Evolutionary conservation across 1,140 invertebrate genomes (phyloP).

Genomic region (Aphaenogaster rudis): DNA sequence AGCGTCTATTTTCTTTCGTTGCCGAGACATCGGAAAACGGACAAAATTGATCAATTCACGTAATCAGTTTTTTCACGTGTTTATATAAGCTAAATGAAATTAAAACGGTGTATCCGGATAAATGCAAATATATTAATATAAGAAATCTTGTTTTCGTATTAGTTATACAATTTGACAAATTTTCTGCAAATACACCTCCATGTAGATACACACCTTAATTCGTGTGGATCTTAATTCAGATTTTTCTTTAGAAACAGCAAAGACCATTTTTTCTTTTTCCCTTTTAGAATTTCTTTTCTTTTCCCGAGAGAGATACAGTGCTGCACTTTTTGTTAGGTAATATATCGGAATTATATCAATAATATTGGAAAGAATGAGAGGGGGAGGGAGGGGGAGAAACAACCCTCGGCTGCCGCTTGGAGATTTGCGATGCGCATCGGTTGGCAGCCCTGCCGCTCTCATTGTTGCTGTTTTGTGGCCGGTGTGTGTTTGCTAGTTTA

Average conservation of each 20-base stretch:
- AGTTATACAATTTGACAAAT: neutral
- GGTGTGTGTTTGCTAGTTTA: constrained; percentile 76
- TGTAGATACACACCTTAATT: neutral
- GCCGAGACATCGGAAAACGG: too few species aligned
- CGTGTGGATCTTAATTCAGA: neutral
- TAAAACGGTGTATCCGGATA: neutral
- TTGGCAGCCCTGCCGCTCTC: constrained; percentile 58
- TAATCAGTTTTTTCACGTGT: too few species aligned
- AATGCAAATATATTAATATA: neutral
- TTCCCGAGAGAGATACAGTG: too few species aligned
- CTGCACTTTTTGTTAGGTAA: too few species aligned
- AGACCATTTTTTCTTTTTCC: neutral
- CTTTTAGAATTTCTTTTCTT: neutral
- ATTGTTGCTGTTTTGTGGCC: constrained; percentile 77
- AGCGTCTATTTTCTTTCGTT: too few species aligned
- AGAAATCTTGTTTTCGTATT: neutral
- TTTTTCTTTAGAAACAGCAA: neutral
- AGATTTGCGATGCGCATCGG: neutral
- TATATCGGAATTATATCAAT: too few species aligned
- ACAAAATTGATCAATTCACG: too few species aligned
- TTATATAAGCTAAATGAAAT: too few species aligned
- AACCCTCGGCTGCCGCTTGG: neutral
- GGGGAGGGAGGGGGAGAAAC: too few species aligned
- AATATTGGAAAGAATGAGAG: too few species aligned
- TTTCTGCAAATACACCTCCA: neutral